Percentiles rank a stretch among this genome's conserved stretches.
These are phyloP conservation scores for Margarornis squamiger DNA, from an alignment of 2,797 vertebrate species.

Conservation along the genomic window DNA sequence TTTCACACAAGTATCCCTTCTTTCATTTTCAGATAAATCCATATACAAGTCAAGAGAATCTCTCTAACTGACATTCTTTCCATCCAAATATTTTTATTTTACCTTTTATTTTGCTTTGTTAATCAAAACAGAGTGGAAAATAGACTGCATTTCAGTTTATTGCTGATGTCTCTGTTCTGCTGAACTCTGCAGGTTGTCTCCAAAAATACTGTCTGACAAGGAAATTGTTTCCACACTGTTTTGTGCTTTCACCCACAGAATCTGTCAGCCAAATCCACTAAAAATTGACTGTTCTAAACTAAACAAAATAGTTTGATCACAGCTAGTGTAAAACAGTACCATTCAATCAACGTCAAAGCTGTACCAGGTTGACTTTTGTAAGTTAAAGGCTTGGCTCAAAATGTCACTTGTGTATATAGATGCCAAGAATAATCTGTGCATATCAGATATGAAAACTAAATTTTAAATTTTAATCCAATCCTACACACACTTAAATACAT, in stretches of 20 bases:
- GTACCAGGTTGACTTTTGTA: not conserved
- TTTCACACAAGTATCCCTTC: not conserved
- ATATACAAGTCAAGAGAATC: not conserved
- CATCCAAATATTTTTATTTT: not conserved
- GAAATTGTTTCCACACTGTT: conserved; percentile 25
- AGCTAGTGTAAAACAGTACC: not conserved
- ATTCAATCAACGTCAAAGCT: not conserved
- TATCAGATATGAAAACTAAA: not conserved
- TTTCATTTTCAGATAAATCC: not conserved
- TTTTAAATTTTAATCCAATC: not conserved
- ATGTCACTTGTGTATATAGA: not conserved
- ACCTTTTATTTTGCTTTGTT: not conserved
- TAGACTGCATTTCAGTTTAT: not conserved
- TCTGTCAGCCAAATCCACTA: not conserved
- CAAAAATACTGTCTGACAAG: conserved; percentile 21
- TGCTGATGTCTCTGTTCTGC: not conserved
- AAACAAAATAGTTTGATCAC: not conserved
- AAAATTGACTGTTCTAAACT: not conserved
- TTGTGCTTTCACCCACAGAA: not conserved
- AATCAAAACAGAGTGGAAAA: conserved; percentile 8
- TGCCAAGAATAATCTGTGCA: not conserved
- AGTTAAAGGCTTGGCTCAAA: not conserved
- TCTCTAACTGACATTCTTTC: not conserved
- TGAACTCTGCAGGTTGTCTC: conserved; percentile 13
- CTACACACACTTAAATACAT: not conserved